A percentile compares a stretch with the other conserved stretches of the same genome.
Evolutionary conservation across 2,888 invertebrate genomes (phyloP).

Genomic region (Chaetogeoica ovagalla): DNA sequence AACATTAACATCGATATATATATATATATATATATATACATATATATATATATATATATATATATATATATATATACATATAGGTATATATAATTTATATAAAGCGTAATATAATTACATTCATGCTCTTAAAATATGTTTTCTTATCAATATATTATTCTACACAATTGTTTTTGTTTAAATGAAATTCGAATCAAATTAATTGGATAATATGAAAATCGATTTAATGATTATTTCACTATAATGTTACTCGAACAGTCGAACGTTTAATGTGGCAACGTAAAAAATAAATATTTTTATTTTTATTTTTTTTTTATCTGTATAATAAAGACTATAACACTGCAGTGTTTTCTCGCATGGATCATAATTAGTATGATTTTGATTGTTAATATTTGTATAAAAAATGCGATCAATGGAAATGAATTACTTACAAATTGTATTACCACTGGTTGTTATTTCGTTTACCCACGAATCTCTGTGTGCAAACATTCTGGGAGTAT

Average conservation of each 20-base stretch:
- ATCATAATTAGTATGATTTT: neutral
- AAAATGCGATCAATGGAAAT: neutral
- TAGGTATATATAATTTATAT: too few relatives aligned
- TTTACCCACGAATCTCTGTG: neutral
- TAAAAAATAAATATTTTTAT: neutral
- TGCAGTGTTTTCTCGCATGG: neutral
- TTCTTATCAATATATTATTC: too few relatives aligned
- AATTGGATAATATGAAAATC: neutral
- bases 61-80: too few relatives aligned
- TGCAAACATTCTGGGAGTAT: conserved; percentile 41
- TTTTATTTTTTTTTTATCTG: neutral
- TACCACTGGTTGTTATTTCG: neutral
- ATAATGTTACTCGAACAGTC: neutral
- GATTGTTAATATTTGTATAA: neutral
- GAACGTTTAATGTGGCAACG: neutral
- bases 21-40: too few relatives aligned
- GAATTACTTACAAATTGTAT: neutral
- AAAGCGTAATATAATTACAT: too few relatives aligned
- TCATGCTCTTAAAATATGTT: too few relatives aligned
- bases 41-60: too few relatives aligned
- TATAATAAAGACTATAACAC: neutral
- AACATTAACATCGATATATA: neutral
- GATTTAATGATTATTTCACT: neutral
- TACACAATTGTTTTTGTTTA: too few relatives aligned
- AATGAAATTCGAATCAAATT: too few relatives aligned